phyloP scores from a whole-genome alignment of 2,797 vertebrate species.

The Coendou prehensilis region DNA sequence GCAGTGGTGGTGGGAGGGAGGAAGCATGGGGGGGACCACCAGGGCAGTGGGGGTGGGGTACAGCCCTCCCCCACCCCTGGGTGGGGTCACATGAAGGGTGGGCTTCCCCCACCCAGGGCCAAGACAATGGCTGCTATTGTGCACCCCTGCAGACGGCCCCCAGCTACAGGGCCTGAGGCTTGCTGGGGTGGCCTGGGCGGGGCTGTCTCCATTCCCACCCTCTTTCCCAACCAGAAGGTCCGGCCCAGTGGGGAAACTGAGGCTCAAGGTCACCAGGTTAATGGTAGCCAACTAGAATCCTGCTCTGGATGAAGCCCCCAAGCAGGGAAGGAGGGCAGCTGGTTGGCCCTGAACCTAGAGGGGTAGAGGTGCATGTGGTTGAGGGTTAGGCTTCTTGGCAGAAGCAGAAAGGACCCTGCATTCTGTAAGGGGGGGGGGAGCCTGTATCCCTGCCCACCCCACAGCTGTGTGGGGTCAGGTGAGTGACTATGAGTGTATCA shows the following conservation, averaged over 20 bases:
- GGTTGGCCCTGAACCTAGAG: not conserved
- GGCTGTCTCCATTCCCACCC: not conserved
- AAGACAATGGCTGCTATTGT: constrained; percentile 83
- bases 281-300: not conserved
- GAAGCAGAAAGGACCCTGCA: not conserved
- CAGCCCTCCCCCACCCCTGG: not conserved
- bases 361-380: not conserved
- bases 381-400: not conserved
- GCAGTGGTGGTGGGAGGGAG: not conserved
- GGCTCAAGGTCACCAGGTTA: constrained; percentile 6
- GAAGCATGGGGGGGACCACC: constrained; percentile 71
- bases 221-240: not conserved
- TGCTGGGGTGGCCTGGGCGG: not conserved
- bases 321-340: not conserved
- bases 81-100: constrained; percentile 74
- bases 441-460: not conserved
- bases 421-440: not conserved
- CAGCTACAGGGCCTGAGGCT: constrained; percentile 49
- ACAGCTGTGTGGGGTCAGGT: not conserved
- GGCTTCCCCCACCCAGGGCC: constrained; percentile 34
- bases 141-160: constrained; percentile 28
- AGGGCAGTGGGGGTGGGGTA: not conserved
- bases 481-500: not conserved
- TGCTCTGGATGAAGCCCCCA: not conserved
- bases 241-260: not conserved